Percentiles rank a stretch among this genome's conserved stretches.
phyloP scores from a whole-genome alignment of 2,888 invertebrate species.

The Xanthia togata region DNA sequence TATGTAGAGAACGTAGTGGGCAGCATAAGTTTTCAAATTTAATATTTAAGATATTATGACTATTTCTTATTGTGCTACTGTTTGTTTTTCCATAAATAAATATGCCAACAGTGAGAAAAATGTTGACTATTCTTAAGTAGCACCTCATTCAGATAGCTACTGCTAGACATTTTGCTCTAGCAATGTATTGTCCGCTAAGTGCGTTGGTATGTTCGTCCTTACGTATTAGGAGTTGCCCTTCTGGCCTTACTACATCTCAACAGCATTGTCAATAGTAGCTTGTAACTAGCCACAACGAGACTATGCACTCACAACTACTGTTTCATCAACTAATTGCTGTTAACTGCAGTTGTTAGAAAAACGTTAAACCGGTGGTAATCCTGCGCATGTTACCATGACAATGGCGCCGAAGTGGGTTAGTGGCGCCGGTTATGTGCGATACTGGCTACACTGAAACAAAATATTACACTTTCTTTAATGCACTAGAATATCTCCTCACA shows the following conservation, averaged over 20 bases:
- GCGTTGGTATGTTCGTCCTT: background rate
- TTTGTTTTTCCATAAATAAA: too few relatives aligned
- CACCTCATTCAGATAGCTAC: background rate
- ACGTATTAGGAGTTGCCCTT: background rate
- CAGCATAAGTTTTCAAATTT: too few relatives aligned
- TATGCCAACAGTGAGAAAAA: too few relatives aligned
- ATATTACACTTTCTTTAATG: too few relatives aligned
- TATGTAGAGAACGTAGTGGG: too few relatives aligned
- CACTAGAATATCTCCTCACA: too few relatives aligned
- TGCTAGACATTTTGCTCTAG: background rate
- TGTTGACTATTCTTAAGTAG: too few relatives aligned
- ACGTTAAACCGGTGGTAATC: slow-evolving; percentile 28
- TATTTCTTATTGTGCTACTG: too few relatives aligned
- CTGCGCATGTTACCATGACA: slow-evolving; percentile 53
- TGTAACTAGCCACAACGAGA: slow-evolving; percentile 20
- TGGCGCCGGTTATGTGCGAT: background rate
- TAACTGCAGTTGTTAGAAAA: slow-evolving; percentile 43
- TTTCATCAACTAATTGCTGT: slow-evolving; percentile 41
- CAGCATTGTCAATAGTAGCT: background rate
- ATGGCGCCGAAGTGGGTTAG: slow-evolving; percentile 29
- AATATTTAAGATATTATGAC: too few relatives aligned
- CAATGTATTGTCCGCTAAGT: slow-evolving; percentile 4
- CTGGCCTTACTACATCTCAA: background rate
- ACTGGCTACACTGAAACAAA: background rate
- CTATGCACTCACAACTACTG: slow-evolving; percentile 30